Evolutionary conservation across 2,113 vertebrate genomes (phyloP).

Genomic region (Petrocephalus microphthalmus): DNA sequence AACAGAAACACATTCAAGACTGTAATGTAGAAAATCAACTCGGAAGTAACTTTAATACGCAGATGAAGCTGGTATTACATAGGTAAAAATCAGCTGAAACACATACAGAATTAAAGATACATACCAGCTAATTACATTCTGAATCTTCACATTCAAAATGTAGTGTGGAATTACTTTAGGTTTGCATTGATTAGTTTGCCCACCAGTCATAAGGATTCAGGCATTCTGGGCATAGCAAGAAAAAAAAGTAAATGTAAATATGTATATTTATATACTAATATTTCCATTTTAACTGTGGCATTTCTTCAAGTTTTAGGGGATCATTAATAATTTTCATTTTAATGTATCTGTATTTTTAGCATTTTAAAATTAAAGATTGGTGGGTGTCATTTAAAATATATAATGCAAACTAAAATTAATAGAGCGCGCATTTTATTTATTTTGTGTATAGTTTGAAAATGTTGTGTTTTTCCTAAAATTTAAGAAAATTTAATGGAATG

Average conservation of each 20-base stretch:
- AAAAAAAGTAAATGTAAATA: neutral
- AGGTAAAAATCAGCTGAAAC: neutral
- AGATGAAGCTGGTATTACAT: neutral
- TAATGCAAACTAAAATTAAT: neutral
- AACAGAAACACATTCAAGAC: neutral
- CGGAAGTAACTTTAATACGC: neutral
- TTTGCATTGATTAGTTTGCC: neutral
- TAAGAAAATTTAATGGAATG: conserved; percentile 28
- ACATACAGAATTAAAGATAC: neutral
- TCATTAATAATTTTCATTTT: neutral
- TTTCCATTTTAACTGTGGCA: neutral
- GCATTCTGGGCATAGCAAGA: neutral
- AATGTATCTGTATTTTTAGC: neutral
- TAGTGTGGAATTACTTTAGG: neutral
- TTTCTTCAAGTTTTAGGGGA: no score
- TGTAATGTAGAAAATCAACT: conserved; percentile 1
- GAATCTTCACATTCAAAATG: neutral
- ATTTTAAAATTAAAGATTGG: neutral
- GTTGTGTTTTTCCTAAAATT: conserved; percentile 6
- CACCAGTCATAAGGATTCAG: neutral
- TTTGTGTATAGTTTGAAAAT: conserved; percentile 17
- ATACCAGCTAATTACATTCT: neutral
- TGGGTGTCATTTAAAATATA: neutral
- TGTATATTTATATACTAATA: neutral
- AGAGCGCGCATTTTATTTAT: conserved; percentile 17